Evolutionary conservation across 1,140 invertebrate genomes (phyloP).

Genomic region (Steinernema khuongi): DNA sequence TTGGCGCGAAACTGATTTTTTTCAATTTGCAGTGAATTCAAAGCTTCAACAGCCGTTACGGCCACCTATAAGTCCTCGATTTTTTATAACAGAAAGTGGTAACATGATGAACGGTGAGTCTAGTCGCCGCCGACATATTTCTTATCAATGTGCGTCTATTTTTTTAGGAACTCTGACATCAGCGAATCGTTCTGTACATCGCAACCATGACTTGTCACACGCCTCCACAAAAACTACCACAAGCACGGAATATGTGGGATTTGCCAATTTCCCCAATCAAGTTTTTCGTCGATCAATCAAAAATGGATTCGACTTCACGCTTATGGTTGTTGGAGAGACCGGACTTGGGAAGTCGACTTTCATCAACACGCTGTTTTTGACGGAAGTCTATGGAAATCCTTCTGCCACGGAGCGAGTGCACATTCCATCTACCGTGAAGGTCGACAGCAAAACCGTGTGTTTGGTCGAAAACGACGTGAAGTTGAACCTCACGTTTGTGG

Average conservation of each 20-base stretch:
- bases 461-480: constrained; percentile 85
- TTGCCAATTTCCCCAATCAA: constrained; percentile 96
- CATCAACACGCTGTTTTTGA: constrained; percentile 89
- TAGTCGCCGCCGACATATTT: background rate
- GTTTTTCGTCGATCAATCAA: constrained; percentile 96
- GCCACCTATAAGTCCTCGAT: background rate
- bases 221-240: constrained; percentile 3
- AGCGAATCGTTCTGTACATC: background rate
- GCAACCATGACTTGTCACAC: background rate
- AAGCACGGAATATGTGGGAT: constrained; percentile 80
- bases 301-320: constrained; percentile 95
- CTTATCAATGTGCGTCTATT: background rate
- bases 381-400: background rate
- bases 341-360: constrained; percentile 95
- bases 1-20: background rate
- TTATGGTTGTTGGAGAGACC: constrained; percentile 98
- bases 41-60: background rate
- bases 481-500: constrained; percentile 81
- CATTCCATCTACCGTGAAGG: background rate
- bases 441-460: constrained; percentile 62
- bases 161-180: background rate
- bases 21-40: constrained; percentile 10
- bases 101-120: constrained; percentile 9
- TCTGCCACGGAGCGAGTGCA: background rate
- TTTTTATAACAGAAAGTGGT: background rate